A percentile compares a stretch with the other conserved stretches of the same genome.
These are phyloP conservation scores for Neosilurus hyrtlii DNA, from an alignment of 2,797 vertebrate species.

Conservation along the genomic window DNA sequence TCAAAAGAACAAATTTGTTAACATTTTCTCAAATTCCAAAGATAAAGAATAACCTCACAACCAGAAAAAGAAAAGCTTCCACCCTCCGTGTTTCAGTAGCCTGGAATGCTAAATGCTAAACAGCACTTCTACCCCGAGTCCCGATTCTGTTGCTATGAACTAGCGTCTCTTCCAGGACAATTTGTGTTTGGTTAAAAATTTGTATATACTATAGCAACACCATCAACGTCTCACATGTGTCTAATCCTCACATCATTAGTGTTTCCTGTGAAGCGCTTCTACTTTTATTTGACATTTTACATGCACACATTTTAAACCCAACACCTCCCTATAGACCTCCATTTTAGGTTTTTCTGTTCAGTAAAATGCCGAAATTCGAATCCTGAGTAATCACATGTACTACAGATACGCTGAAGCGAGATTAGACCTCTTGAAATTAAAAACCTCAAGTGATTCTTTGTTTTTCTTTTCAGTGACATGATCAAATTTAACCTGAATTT, in stretches of 20 bases:
- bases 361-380: not conserved
- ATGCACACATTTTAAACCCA: not conserved
- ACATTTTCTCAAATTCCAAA: not conserved
- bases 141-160: not conserved
- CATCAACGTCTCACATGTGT: not conserved
- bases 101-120: not conserved
- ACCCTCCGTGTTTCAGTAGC: too few relatives aligned
- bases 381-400: not conserved
- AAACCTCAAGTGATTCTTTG: slow-evolving; percentile 12
- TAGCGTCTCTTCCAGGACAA: not conserved
- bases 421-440: not conserved
- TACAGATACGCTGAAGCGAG: not conserved
- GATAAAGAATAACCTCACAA: not conserved
- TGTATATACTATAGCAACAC: not conserved
- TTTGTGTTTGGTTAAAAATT: not conserved
- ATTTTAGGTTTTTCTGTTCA: not conserved
- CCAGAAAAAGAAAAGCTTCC: not conserved
- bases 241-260: not conserved
- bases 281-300: not conserved
- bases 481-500: slow-evolving; percentile 13
- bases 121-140: not conserved
- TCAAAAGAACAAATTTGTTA: not conserved
- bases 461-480: slow-evolving; percentile 31
- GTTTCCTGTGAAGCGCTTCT: not conserved
- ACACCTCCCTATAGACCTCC: not conserved